Base-by-base conservation (phyloP, 2,888 invertebrate species). In the Tetranychus piercei region DNA sequence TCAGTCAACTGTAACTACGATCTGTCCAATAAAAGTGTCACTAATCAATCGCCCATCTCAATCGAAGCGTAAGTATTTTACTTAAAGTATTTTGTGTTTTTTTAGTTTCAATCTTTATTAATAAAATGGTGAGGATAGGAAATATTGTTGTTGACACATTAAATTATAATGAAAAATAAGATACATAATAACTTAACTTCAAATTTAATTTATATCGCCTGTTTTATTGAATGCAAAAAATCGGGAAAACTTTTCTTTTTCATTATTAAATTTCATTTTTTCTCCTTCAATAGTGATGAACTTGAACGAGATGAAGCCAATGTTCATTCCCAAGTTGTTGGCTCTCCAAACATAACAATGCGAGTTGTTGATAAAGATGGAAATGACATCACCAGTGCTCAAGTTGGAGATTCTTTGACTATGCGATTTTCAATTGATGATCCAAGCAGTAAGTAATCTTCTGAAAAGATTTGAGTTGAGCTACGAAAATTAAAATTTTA, bases 271-370 rank as follows among this genome's bases (percentile, higher is more conserved):
- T 15, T 45, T 45, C 11, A n/a, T 72, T 5, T 72, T n/a, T n/a
- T 20, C 43, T 43, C 72, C 34, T 20, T 18, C 44, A 6, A 69
- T 69, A 69, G 9, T 69, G 20, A 69, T 69, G 20, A 9, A 20
- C 69, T 67, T 67, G 67, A 69, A 69, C 55, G 73, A 44, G 73
- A 73, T 11, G 73, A 73, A 64, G 23, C 34, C 22, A 55, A 73
- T 34, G 44, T 73, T 22, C 73, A 73, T 34, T 73, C 73, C 6
- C 64, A 55, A n/a, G 82, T 90, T 80, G 94, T 94, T 77, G 93
- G 93, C 83, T 93, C 93, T 76, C 94, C 94, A 77, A 94, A 94
- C 84, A 93, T 94, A 76, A 90, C 92, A 65, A 94, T 94, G 94
- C 80, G 82, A 71, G 83, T 84, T 77, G 83, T 84, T 0, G 83